Percentiles rank a stretch among this genome's conserved stretches.
Conservation (phyloP, 2,888 invertebrate genomes). For the Melinopterus prodromus region DNA sequence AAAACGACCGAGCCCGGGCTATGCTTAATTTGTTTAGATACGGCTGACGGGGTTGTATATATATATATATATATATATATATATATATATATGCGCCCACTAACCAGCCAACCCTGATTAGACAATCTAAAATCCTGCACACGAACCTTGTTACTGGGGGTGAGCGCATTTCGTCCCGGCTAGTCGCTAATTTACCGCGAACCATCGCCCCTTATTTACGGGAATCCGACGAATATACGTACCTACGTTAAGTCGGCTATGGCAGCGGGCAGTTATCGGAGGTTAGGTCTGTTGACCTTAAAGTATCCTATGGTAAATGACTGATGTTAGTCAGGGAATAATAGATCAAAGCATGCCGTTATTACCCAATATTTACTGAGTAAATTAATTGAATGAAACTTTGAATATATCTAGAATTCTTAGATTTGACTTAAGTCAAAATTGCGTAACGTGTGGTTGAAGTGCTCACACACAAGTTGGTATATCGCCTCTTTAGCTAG, state of each 20-base stretch:
- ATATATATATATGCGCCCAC: neutral
- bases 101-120: conserved; percentile 26
- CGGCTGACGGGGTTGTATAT: neutral
- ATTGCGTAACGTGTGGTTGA: too few species aligned
- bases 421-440: too few species aligned
- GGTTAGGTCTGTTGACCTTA: neutral
- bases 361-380: too few species aligned
- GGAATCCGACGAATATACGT: neutral
- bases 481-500: too few species aligned
- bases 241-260: neutral
- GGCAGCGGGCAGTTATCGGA: neutral
- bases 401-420: too few species aligned
- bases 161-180: neutral
- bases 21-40: conserved; percentile 4
- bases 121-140: conserved; percentile 36
- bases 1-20: neutral
- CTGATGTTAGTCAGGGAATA: too few species aligned
- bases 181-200: conserved; percentile 4
- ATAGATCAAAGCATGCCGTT: too few species aligned
- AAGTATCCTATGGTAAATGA: neutral
- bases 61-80: conserved; percentile 4
- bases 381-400: too few species aligned
- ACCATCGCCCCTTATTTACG: neutral
- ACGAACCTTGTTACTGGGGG: conserved; percentile 32
- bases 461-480: too few species aligned